Evolutionary conservation across 2,113 vertebrate genomes (phyloP).

Genomic region (Amphiprion ocellaris): DNA sequence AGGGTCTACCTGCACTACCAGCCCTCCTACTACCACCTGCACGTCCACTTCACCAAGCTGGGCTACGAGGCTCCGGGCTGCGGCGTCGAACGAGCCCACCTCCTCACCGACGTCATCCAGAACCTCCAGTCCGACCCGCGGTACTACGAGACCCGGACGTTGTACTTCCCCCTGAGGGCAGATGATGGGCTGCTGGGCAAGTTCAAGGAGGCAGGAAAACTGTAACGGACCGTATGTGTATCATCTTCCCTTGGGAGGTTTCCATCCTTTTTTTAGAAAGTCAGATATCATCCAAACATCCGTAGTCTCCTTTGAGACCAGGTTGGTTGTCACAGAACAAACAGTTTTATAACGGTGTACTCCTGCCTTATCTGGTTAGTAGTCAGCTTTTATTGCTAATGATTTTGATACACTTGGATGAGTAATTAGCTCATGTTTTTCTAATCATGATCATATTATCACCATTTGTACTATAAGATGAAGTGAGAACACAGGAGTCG

Average conservation of each 20-base stretch:
- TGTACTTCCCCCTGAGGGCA: slow-evolving; percentile 88
- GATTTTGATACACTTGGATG: no score
- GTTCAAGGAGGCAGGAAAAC: slow-evolving; percentile 85
- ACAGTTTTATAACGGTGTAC: no score
- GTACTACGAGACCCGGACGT: slow-evolving; percentile 86
- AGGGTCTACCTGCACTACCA: slow-evolving; percentile 95
- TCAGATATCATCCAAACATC: no score
- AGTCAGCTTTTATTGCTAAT: no score
- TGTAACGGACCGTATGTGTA: slow-evolving; percentile 47
- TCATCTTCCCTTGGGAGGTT: neutral
- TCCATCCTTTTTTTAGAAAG: neutral
- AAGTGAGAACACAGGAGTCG: neutral
- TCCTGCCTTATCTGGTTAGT: no score
- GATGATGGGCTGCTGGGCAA: slow-evolving; percentile 86
- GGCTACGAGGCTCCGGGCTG: slow-evolving; percentile 89
- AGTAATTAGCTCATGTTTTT: neutral
- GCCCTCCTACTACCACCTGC: slow-evolving; percentile 96
- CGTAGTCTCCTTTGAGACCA: no score
- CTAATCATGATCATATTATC: neutral
- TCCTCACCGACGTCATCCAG: slow-evolving; percentile 91
- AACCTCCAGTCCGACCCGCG: slow-evolving; percentile 85
- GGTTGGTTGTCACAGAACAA: no score
- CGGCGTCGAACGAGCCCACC: slow-evolving; percentile 91
- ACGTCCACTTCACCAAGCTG: slow-evolving; percentile 93
- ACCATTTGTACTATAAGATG: no score